Percentiles rank a stretch among this genome's conserved stretches.
These are phyloP conservation scores for Lymantria monacha DNA, from an alignment of 2,888 invertebrate genomes.

Conservation along the genomic window DNA sequence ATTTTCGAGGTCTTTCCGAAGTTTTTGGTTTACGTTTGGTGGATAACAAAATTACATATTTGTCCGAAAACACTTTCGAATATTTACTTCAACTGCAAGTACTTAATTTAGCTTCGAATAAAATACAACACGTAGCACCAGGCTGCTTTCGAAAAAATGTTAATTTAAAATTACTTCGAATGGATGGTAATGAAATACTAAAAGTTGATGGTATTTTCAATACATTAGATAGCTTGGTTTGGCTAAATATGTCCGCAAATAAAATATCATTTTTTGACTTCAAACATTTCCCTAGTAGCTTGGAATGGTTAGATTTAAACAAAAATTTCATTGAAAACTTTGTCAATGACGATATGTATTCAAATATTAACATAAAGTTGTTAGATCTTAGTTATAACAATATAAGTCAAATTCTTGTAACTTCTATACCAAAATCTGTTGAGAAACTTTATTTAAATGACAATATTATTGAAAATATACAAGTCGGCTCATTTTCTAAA, in stretches of 20 bases:
- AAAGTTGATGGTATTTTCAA: constrained; percentile 86
- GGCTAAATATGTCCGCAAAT: constrained; percentile 91
- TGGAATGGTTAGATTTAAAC: constrained; percentile 91
- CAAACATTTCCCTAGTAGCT: constrained; percentile 86
- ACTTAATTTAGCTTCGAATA: constrained; percentile 90
- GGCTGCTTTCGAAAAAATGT: constrained; percentile 88
- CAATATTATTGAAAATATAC: constrained; percentile 86
- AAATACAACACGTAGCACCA: constrained; percentile 87
- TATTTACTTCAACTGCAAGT: constrained; percentile 88
- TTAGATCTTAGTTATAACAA: constrained; percentile 89
- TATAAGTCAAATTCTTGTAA: constrained; percentile 85
- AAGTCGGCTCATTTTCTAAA: constrained; percentile 87
- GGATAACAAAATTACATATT: constrained; percentile 89
- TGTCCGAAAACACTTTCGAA: constrained; percentile 88
- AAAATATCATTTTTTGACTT: constrained; percentile 89
- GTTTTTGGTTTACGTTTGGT: constrained; percentile 90
- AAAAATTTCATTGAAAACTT: constrained; percentile 86
- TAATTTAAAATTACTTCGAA: constrained; percentile 86
- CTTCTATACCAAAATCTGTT: constrained; percentile 87
- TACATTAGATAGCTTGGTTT: constrained; percentile 86
- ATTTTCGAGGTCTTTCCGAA: constrained; percentile 87
- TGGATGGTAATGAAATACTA: constrained; percentile 92
- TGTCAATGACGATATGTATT: constrained; percentile 80
- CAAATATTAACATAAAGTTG: constrained; percentile 84
- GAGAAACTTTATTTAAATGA: constrained; percentile 88